Conservation (phyloP, 2,797 vertebrate species). For the Halcyon chelicuti region DNA sequence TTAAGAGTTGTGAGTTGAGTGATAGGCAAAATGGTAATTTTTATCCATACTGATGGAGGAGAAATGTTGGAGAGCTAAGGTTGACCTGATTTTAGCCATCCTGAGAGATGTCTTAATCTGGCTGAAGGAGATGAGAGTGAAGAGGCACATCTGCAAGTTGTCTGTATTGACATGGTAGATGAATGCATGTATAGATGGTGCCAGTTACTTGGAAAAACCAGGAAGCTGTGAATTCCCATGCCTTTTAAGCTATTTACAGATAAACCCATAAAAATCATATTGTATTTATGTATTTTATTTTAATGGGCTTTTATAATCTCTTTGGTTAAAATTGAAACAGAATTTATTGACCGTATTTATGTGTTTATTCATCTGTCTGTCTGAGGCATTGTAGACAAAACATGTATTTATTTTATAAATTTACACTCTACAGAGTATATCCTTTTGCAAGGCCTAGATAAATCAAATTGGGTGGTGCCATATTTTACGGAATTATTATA, state of each 20-base stretch:
- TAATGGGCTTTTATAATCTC: not conserved
- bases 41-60: not conserved
- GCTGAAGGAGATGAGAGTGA: not conserved
- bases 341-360: not conserved
- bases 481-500: not conserved
- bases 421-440: not conserved
- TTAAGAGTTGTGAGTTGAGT: not conserved
- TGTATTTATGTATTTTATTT: not conserved
- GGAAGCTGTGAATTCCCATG: not conserved
- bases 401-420: not conserved
- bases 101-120: not conserved
- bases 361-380: not conserved
- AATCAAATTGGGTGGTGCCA: not conserved
- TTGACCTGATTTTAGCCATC: not conserved
- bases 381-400: not conserved
- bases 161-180: not conserved
- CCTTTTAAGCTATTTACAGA: not conserved
- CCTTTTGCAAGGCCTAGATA: not conserved
- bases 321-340: not conserved
- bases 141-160: not conserved
- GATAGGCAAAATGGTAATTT: not conserved
- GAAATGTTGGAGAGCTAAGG: not conserved
- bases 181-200: accelerated
- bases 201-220: not conserved
- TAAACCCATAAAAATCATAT: not conserved